A percentile compares a stretch with the other conserved stretches of the same genome.
These are phyloP conservation scores for Caenorhabditis inopinata DNA, from an alignment of 1,140 invertebrate species.

Conservation along the genomic window DNA sequence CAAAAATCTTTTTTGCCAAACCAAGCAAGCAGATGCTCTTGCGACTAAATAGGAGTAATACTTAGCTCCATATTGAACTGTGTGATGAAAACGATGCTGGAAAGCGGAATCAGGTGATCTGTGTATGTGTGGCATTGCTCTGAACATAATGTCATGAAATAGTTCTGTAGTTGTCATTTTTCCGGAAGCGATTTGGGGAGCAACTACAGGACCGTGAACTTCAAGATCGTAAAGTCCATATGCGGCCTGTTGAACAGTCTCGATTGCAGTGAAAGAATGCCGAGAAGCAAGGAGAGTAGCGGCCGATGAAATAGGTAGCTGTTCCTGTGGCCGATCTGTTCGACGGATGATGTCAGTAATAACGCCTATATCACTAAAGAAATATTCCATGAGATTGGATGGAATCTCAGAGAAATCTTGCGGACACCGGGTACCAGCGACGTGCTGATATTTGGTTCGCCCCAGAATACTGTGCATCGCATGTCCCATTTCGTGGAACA, in stretches of 20 bases:
- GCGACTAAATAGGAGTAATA: slow-evolving; percentile 97
- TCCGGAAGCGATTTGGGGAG: slow-evolving; percentile 47
- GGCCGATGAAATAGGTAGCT: slow-evolving; percentile 47
- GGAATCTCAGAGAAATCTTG: slow-evolving; percentile 98
- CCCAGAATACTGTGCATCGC: slow-evolving; percentile 98
- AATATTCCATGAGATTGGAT: slow-evolving; percentile 96
- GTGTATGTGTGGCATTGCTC: slow-evolving; percentile 65
- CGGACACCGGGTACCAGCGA: slow-evolving; percentile 88
- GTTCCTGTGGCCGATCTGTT: neutral
- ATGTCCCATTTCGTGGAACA: slow-evolving; percentile 99
- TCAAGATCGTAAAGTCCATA: slow-evolving; percentile 63
- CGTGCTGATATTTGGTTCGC: slow-evolving; percentile 90
- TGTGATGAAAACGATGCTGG: slow-evolving; percentile 88
- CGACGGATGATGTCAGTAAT: slow-evolving; percentile 7
- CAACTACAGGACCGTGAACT: slow-evolving; percentile 56
- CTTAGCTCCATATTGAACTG: slow-evolving; percentile 95
- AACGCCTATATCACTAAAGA: slow-evolving; percentile 81
- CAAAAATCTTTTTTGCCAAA: slow-evolving; percentile 87
- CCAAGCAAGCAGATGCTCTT: slow-evolving; percentile 84
- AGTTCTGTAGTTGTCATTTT: slow-evolving; percentile 74
- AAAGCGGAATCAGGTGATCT: slow-evolving; percentile 73
- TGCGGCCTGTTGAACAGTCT: slow-evolving; percentile 58
- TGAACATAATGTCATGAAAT: slow-evolving; percentile 77
- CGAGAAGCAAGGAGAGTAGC: slow-evolving; percentile 51
- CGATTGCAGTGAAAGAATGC: slow-evolving; percentile 50